A percentile compares a stretch with the other conserved stretches of the same genome.
These are phyloP conservation scores for Listronotus oregonensis DNA, from an alignment of 1,140 invertebrate species.

Conservation along the genomic window DNA sequence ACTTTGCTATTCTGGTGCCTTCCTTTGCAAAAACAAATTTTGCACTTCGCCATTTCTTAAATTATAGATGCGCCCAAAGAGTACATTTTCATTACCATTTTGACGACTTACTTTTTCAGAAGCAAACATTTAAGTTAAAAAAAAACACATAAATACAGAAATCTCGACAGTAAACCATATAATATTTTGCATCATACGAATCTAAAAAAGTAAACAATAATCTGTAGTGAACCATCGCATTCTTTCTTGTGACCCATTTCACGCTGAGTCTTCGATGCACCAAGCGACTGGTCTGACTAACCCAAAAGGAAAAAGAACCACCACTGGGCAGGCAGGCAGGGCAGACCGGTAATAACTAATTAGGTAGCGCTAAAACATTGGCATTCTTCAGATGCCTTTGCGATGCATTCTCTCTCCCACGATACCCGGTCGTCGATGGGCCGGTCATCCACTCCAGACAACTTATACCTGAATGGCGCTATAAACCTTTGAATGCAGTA, in stretches of 20 bases:
- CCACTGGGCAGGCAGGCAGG: slow-evolving; percentile 19
- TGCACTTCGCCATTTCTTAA: no score
- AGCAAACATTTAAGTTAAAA: no score
- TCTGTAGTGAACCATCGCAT: neutral
- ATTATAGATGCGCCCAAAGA: no score
- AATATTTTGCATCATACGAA: no score
- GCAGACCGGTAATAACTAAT: slow-evolving; percentile 42
- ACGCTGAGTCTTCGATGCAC: slow-evolving; percentile 1
- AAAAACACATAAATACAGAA: no score
- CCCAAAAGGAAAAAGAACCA: slow-evolving; percentile 19
- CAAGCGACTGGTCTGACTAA: slow-evolving; percentile 11
- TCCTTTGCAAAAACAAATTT: no score
- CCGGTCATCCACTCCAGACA: slow-evolving; percentile 35
- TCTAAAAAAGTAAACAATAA: no score
- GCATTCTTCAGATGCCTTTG: slow-evolving; percentile 41
- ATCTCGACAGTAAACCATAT: no score
- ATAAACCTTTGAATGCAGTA: slow-evolving; percentile 28
- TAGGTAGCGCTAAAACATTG: slow-evolving; percentile 49
- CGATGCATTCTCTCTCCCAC: slow-evolving; percentile 43
- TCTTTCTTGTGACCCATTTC: slow-evolving; percentile 26
- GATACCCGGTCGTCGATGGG: slow-evolving; percentile 33
- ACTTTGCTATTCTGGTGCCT: no score
- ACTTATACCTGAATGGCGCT: slow-evolving; percentile 33
- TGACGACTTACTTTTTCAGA: no score
- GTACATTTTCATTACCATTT: no score